phyloP scores from a whole-genome alignment of 2,888 invertebrate genomes.

The Caenorhabditis wallacei region DNA sequence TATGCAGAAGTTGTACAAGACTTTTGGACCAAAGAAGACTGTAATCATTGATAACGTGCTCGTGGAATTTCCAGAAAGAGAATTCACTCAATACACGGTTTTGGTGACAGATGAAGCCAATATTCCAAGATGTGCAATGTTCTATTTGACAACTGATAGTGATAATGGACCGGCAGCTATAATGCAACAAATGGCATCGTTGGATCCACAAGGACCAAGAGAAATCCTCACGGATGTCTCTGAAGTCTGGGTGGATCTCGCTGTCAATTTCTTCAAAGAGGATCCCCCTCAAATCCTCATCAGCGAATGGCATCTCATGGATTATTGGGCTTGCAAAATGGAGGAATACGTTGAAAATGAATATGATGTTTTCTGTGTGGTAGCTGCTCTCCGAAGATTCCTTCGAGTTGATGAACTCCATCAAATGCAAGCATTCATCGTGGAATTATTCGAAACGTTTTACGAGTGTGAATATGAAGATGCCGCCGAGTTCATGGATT shows the following conservation, averaged over 20 bases:
- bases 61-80: conserved; percentile 10
- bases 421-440: conserved; percentile 33
- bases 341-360: conserved; percentile 54
- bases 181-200: conserved; percentile 12
- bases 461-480: conserved; percentile 31
- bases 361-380: conserved; percentile 60
- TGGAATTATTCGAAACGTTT: conserved; percentile 58
- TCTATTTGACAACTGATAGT: conserved; percentile 37
- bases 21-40: conserved; percentile 9
- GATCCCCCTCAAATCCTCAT: conserved; percentile 1
- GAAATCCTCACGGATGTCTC: conserved; percentile 39
- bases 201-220: conserved; percentile 21
- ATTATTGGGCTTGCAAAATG: conserved; percentile 53
- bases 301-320: conserved; percentile 62
- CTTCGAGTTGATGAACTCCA: conserved; percentile 32
- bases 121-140: conserved; percentile 30
- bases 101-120: conserved; percentile 7
- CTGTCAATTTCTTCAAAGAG: background rate
- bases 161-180: background rate
- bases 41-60: conserved; percentile 29
- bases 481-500: conserved; percentile 45
- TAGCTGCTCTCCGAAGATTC: conserved; percentile 38
- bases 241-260: conserved; percentile 21
- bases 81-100: conserved; percentile 5
- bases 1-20: conserved; percentile 38